These are phyloP conservation scores for Cervus canadensis DNA, from an alignment of 2,113 vertebrate species.

Conservation along the genomic window DNA sequence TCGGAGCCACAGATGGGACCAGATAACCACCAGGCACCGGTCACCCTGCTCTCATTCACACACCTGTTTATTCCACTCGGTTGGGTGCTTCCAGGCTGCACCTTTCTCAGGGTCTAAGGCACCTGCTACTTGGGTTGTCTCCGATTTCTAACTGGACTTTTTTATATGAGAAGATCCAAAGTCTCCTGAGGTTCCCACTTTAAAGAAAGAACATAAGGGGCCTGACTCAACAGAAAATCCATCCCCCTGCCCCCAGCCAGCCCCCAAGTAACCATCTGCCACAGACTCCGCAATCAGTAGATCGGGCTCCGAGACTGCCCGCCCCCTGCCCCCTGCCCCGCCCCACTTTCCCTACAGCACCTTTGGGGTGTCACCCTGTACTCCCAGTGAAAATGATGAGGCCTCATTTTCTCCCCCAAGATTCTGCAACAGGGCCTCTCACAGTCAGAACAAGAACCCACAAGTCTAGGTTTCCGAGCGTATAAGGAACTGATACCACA, in stretches of 20 bases:
- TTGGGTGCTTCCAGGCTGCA: accelerated
- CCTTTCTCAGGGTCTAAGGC: background rate
- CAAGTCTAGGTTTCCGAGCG: background rate
- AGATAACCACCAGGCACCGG: accelerated
- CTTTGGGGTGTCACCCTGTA: too few species aligned
- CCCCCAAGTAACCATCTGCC: background rate
- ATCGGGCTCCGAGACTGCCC: background rate
- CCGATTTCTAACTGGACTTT: background rate
- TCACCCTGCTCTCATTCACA: background rate
- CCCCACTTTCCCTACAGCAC: too few species aligned
- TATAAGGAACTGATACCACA: background rate
- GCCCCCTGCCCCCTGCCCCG: too few species aligned
- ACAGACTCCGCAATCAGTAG: background rate
- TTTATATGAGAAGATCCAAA: background rate
- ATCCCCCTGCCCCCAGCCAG: background rate
- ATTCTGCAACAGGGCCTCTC: background rate
- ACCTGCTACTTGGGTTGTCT: background rate
- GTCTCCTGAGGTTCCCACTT: background rate
- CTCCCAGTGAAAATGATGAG: background rate
- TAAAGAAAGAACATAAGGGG: background rate
- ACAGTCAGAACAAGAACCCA: background rate
- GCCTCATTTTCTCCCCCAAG: background rate
- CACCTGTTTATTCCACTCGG: accelerated
- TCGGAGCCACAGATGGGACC: accelerated
- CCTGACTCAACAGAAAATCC: background rate